Evolutionary conservation across 1,140 invertebrate genomes (phyloP).

Genomic region (Rhopalosiphum padi): DNA sequence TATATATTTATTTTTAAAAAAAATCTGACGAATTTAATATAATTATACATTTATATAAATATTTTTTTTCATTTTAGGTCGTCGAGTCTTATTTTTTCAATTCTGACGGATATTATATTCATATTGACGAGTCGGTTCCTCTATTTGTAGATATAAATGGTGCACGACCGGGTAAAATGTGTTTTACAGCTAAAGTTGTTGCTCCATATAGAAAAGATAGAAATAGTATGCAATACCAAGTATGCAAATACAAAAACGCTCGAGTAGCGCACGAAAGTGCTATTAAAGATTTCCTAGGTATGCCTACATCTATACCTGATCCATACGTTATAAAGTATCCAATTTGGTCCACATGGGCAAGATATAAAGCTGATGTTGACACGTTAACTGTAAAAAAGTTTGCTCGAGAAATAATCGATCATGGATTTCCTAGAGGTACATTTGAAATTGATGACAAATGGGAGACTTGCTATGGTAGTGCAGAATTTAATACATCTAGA

Average conservation of each 20-base stretch:
- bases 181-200: conserved; percentile 30
- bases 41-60: too few relatives aligned
- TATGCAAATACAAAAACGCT: conserved; percentile 67
- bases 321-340: conserved; percentile 70
- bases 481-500: conserved; percentile 74
- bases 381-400: conserved; percentile 73
- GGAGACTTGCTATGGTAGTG: conserved; percentile 87
- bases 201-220: conserved; percentile 45
- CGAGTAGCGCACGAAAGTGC: conserved; percentile 71
- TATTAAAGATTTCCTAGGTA: conserved; percentile 68
- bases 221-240: conserved; percentile 68
- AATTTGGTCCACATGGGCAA: conserved; percentile 93
- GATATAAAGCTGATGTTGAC: conserved; percentile 76
- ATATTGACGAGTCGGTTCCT: conserved; percentile 57
- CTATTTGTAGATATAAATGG: conserved; percentile 59
- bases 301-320: conserved; percentile 71
- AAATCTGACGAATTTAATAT: too few relatives aligned
- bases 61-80: not conserved
- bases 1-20: too few relatives aligned
- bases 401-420: conserved; percentile 72
- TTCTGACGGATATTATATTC: conserved; percentile 59
- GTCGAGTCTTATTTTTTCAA: conserved; percentile 61
- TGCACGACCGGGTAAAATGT: not conserved
- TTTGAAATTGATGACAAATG: conserved; percentile 92
- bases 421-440: conserved; percentile 80